Percentiles rank a stretch among this genome's conserved stretches.
These are phyloP conservation scores for Corythaeola cristata DNA, from an alignment of 2,113 vertebrate genomes.

Conservation along the genomic window DNA sequence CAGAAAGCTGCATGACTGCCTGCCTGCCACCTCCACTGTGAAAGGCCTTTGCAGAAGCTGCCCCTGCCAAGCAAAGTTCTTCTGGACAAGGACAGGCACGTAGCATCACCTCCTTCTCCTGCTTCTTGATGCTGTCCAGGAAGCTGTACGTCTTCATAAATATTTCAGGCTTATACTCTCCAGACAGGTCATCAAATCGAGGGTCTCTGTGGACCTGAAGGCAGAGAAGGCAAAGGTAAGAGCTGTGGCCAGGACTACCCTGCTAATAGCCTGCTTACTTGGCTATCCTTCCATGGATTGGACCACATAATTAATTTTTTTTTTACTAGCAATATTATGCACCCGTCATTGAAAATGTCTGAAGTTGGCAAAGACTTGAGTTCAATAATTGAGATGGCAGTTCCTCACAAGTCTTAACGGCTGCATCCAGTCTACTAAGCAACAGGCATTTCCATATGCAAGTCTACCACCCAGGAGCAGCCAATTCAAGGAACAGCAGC, in stretches of 20 bases:
- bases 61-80: background rate
- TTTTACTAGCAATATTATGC: background rate
- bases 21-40: background rate
- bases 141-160: slow-evolving; percentile 91
- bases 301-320: background rate
- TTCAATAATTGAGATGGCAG: rapidly evolving
- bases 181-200: slow-evolving; percentile 95
- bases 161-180: slow-evolving; percentile 90
- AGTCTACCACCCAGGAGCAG: background rate
- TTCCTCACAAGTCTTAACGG: background rate
- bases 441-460: background rate
- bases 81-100: background rate
- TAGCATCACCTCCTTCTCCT: slow-evolving; percentile 83
- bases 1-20: background rate
- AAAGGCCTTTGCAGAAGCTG: background rate
- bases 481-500: background rate
- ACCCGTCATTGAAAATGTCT: background rate
- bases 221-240: background rate
- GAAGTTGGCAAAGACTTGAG: rapidly evolving
- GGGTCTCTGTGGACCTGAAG: slow-evolving; percentile 84
- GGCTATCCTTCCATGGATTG: background rate
- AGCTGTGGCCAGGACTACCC: background rate
- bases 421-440: background rate
- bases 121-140: slow-evolving; percentile 79
- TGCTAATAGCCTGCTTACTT: background rate